Evolutionary conservation across 2,888 invertebrate species (phyloP), one percentile per base, ranked within the genome.

Genomic region (Hypomecis punctinalis): DNA sequence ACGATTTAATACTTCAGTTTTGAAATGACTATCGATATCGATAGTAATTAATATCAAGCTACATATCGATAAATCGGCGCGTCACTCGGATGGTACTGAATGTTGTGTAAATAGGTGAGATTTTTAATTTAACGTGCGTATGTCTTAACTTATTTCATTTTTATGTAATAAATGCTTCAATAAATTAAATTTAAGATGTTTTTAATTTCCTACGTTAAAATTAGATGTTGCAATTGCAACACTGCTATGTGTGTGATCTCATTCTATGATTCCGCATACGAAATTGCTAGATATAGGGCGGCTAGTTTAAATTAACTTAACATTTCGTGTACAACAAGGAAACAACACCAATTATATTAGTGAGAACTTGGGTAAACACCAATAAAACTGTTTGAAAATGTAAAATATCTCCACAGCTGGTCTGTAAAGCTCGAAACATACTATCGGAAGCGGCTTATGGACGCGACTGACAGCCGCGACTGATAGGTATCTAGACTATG

Each of bases 11-110:
- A 35, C 11, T 51, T 37, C 37, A 13, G 33, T 39, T 52, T 33
- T n/a, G 40, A 40, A 6, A 43, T 35, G 11, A 5, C 39, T 47
- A 61, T 66, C 67, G 77, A 76, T 76, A 75, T 74, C 76, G 74
- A 71, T 65, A 61, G 62, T 62, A 61, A 58, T 76, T 77, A 76
- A 78, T 80, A 78, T 78, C 77, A 76, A 59, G 67, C 51, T 55
- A 78, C 78, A 78, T 78, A 79, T 79, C 79, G 73, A 63, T 67
- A 55, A 52, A 59, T 49, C 35, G 67, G 65, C 54, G 52, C 66
- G 57, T 61, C 68, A 47, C 63, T 67, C 51, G 42, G 40, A 39
- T 56, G 63, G 37, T 51, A 52, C 39, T 56, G 60, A 8, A 9
- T 9, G 9, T 45, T 39, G 7, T 48, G 40, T 56, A 33, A 40